phyloP scores from a whole-genome alignment of 1,140 invertebrate species.

The Scaptomyza pallida region DNA sequence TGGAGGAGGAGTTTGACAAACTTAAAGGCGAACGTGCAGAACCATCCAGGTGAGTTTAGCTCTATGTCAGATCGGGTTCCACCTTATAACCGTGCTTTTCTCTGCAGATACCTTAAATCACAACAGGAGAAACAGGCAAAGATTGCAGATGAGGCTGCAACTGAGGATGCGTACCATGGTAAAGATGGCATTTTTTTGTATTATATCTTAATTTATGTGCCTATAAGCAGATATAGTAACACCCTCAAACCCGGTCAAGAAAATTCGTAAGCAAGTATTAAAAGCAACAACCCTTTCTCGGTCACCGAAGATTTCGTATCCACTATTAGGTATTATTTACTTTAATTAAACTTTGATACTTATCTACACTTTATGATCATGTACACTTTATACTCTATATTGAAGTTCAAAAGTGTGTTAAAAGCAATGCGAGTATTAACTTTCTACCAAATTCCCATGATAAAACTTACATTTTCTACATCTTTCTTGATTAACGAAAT shows the following conservation, averaged over 20 bases:
- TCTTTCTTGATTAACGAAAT: no score
- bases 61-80: neutral
- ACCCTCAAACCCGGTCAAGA: conserved; percentile 9
- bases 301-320: conserved; percentile 6
- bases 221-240: conserved; percentile 14
- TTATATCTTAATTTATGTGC: conserved; percentile 5
- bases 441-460: no score
- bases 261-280: conserved; percentile 3
- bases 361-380: neutral
- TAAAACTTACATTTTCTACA: no score
- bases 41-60: conserved; percentile 85
- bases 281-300: neutral
- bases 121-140: conserved; percentile 92
- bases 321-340: conserved; percentile 19
- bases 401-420: no score
- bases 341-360: neutral
- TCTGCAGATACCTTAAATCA: conserved; percentile 91
- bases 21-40: conserved; percentile 88
- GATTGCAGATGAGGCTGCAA: conserved; percentile 86
- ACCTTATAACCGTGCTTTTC: neutral
- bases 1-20: conserved; percentile 94
- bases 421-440: no score
- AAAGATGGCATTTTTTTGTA: conserved; percentile 19
- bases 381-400: neutral
- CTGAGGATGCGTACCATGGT: conserved; percentile 85